Percentiles rank a stretch among this genome's conserved stretches.
Conservation (phyloP, 2,797 vertebrate genomes). For the Ctenochaetus hawaiiensis region DNA sequence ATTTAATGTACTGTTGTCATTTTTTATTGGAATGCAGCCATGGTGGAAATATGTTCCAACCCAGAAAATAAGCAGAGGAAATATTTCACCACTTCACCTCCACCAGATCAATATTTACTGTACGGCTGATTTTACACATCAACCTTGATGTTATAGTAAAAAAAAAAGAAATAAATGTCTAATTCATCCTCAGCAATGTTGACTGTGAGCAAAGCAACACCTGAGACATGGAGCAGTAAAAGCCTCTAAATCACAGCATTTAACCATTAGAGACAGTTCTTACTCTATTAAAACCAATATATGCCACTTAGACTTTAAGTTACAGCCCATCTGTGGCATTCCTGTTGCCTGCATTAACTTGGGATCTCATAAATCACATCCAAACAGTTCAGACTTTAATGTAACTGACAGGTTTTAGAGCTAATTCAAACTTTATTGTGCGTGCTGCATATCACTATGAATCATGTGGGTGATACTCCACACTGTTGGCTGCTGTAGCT, state of each 20-base stretch:
- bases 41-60: background rate
- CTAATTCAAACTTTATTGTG: constrained; percentile 59
- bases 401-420: constrained; percentile 67
- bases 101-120: background rate
- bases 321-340: constrained; percentile 79
- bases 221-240: constrained; percentile 71
- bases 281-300: constrained; percentile 82
- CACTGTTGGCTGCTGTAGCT: background rate
- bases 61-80: background rate
- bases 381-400: constrained; percentile 64
- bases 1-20: background rate
- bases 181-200: constrained; percentile 61
- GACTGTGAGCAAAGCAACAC: constrained; percentile 68
- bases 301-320: constrained; percentile 80
- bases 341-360: constrained; percentile 70
- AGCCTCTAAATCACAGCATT: constrained; percentile 72
- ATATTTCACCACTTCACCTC: background rate
- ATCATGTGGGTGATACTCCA: constrained; percentile 36
- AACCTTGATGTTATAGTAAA: constrained; percentile 17
- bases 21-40: background rate
- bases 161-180: constrained; percentile 57
- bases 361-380: constrained; percentile 73
- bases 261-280: constrained; percentile 73
- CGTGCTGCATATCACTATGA: constrained; percentile 37
- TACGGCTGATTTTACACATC: constrained; percentile 24